Evolutionary conservation across 2,797 vertebrate species (phyloP), one percentile per base, ranked within the genome.

Genomic region (Heteromormyrus szaboi): DNA sequence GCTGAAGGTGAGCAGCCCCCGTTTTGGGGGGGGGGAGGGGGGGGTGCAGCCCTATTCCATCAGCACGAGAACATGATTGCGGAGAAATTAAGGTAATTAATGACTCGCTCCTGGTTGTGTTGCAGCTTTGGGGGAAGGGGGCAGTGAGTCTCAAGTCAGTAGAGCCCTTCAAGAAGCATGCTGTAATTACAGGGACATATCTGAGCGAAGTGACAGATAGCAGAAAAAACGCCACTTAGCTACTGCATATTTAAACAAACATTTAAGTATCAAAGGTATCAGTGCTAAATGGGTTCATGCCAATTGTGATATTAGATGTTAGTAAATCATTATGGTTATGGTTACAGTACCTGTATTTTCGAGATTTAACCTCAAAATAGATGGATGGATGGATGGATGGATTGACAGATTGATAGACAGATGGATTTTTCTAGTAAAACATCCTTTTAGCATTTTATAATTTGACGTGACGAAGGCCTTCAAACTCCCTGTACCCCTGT

Each of bases 51-150:
- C 48, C n/a, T 79, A 12, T 88, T 54, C 50, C 50, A 29, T 54
- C 53, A 59, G 72, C 54, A 50, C 4, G 22, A 5, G 46, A 4
- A 46, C 76, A 53, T 25, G 51, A 83, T 79, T 83, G 41, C 25
- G 11, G 89, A 12, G 44, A 87, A 89, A 65, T 83, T 51, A 84
- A 89, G 65, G 19, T 53, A 87, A 87, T 87, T 89, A 89, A 89
- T 87, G 86, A 89, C 50, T 89, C 44, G 17, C 76, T 84, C 72
- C 59, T 51, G 86, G 89, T 83, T 44, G 79, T 25, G 46, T 44
- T 59, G 51, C 48, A 81, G 68, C 84, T 68, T 86, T 56, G 29
- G 65, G 33, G 50, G 48, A 59, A 37, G 48, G 48, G 48, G 65
- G 9, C 33, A 72, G 65, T 62, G 46, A 25, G 85, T 41, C 25